A percentile compares a stretch with the other conserved stretches of the same genome.
Conservation (phyloP, 1,140 invertebrate genomes). For the Hormaphis cornu region DNA sequence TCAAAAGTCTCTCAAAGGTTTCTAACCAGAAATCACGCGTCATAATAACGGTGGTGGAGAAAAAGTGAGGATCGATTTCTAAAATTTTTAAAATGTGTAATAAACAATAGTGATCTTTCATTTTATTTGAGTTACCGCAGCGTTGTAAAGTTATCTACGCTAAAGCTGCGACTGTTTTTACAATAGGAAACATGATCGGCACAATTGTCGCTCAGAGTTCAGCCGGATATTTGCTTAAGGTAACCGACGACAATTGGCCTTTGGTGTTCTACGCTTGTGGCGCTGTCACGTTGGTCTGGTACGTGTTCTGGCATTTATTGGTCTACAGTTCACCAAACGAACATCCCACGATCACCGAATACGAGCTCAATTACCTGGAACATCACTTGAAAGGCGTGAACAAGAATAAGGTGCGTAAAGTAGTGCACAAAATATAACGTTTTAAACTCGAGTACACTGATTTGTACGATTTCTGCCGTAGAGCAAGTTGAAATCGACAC, state of each 20-base stretch:
- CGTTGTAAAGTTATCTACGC: too few species aligned
- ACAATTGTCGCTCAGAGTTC: slow-evolving; percentile 46
- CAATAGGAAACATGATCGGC: slow-evolving; percentile 42
- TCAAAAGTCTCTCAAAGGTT: too few species aligned
- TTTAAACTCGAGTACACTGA: background rate
- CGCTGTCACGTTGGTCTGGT: slow-evolving; percentile 42
- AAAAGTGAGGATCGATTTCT: too few species aligned
- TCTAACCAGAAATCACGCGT: too few species aligned
- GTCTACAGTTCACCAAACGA: slow-evolving; percentile 66
- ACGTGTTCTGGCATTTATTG: slow-evolving; percentile 53
- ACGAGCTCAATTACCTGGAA: slow-evolving; percentile 63
- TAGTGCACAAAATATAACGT: background rate
- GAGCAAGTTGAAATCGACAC: slow-evolving; percentile 40
- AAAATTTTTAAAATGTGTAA: too few species aligned
- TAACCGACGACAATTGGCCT: slow-evolving; percentile 46
- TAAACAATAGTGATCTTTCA: too few species aligned
- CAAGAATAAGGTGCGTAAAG: slow-evolving; percentile 37
- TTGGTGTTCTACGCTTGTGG: slow-evolving; percentile 51
- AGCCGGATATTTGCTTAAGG: slow-evolving; percentile 43
- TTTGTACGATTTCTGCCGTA: background rate
- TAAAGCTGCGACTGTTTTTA: too few species aligned
- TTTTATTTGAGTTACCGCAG: too few species aligned
- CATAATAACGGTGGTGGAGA: too few species aligned
- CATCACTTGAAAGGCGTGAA: slow-evolving; percentile 35
- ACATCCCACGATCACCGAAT: slow-evolving; percentile 72